Base-by-base conservation (phyloP, 2,888 invertebrate genomes). In the Amphiduros pacificus region DNA sequence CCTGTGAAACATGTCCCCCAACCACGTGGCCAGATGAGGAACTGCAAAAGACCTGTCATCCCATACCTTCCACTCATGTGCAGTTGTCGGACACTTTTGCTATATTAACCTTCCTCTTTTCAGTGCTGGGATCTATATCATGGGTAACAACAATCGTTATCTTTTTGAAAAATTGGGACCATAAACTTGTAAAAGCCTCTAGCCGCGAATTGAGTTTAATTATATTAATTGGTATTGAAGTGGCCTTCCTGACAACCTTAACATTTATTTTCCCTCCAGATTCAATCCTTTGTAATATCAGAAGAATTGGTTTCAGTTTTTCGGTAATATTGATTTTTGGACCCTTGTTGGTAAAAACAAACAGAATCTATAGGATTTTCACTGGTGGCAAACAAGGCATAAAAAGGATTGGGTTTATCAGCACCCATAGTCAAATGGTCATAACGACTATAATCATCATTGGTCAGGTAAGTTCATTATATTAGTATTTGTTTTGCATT, bases 281-380 rank as follows among this genome's bases (percentile, higher is more conserved):
- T n/a, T n/a, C n/a, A n/a, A n/a, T n/a, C n/a, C n/a, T n/a, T n/a
- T n/a, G n/a, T n/a, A n/a, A n/a, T n/a, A n/a, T n/a, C n/a, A n/a
- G n/a, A n/a, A n/a, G n/a, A n/a, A n/a, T n/a, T n/a, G n/a, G n/a
- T n/a, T n/a, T n/a, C n/a, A n/a, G n/a, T n/a, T n/a, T n/a, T n/a
- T 48, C 52, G 1, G 29, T 73, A 44, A 63, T 71, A 1, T 40
- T 66, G 41, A 60, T 67, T 14, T 72, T 70, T 55, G 70, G 68
- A 0, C 70, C 73, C 0, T 62, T 73, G 54, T 55, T 69, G 41
- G 67, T 70, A 4, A 71, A 71, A 50, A 70, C 68, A 14, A 68
- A 70, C 56, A 59, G 72, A 6, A 70, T 73, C 44, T 72, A 69
- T 59, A 61, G 73, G 14, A 72, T 73, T 26, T 72, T 72, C 55